Base-by-base conservation (phyloP, 2,888 invertebrate genomes). In the Drosophila affinis region DNA sequence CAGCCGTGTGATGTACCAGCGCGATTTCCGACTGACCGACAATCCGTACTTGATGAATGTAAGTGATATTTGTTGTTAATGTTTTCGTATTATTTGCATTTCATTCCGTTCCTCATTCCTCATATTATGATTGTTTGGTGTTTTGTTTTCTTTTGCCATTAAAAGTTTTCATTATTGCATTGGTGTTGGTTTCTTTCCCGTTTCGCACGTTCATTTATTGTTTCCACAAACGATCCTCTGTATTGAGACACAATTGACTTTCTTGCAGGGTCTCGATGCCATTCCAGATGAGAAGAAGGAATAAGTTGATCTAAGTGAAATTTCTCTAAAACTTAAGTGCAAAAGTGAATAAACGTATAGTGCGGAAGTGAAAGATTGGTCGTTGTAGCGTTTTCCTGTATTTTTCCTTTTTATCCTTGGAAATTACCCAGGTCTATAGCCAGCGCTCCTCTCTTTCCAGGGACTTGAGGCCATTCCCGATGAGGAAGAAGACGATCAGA, bases 41-140 rank as follows among this genome's bases (percentile, higher is more conserved):
- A 93, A 94, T 90, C 94, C 95, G 9, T 95, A 95, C 88, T 91
- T 93, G 73, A 92, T 94, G 75, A 93, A 93, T 87, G 95, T 95
- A 91, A 93, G 93, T 78, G 53, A 59, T 90, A 64, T 52, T 56
- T 12, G 62, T 14, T n/a, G 29, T 14, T 53, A n/a, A 51, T 46
- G 55, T n/a, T 56, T 49, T 48, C 18, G n/a, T 39, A 44, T 49
- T 47, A 18, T n/a, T 12, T 4, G 51, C 39, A 49, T 44, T 47
- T 9, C 29, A 29, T 29, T 29, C 29, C 29, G 2, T 29, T 29
- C 29, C 29, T 29, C 29, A 29, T 29, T 29, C 29, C 29, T 29
- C 29, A 29, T 29, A 0, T 7, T 29, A 9, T 9, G 7, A 29
- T 14, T 17, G 14, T 27, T 6, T 18, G 14, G 29, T 21, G 34